A percentile compares a stretch with the other conserved stretches of the same genome.
phyloP scores from a whole-genome alignment of 2,888 invertebrate species.

The Penaeus monodon region DNA sequence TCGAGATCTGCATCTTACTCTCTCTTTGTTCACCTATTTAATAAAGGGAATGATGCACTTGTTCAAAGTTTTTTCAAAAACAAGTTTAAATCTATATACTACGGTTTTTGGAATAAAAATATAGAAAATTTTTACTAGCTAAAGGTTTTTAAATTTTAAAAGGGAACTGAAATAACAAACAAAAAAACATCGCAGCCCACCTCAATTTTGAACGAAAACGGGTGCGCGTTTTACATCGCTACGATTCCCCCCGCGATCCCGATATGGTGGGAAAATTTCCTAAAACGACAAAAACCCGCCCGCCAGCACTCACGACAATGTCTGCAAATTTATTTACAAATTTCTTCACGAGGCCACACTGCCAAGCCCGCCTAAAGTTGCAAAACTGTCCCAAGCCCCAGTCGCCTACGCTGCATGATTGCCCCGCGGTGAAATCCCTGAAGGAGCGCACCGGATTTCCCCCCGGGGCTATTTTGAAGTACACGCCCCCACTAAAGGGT shows the following conservation, averaged over 20 bases:
- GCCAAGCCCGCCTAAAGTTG: conserved; percentile 40
- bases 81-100: conserved; percentile 42
- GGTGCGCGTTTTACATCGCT: conserved; percentile 47
- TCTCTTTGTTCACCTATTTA: conserved; percentile 23
- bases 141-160: conserved; percentile 22
- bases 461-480: conserved; percentile 55
- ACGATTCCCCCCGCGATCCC: conserved; percentile 48
- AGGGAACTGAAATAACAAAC: conserved; percentile 56
- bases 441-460: conserved; percentile 47
- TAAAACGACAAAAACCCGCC: background rate
- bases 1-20: conserved; percentile 36
- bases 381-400: conserved; percentile 38
- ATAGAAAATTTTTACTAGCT: background rate
- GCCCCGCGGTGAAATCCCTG: conserved; percentile 43
- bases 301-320: background rate
- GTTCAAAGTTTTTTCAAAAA: background rate
- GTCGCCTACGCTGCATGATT: conserved; percentile 52
- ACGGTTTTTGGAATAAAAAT: background rate
- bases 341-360: conserved; percentile 26
- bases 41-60: conserved; percentile 21
- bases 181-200: conserved; percentile 42
- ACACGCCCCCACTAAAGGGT: conserved; percentile 46
- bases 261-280: no score
- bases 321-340: background rate
- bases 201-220: conserved; percentile 60